Percentiles rank a stretch among this genome's conserved stretches.
phyloP scores from a whole-genome alignment of 2,888 invertebrate species.

The Phengaris arion region DNA sequence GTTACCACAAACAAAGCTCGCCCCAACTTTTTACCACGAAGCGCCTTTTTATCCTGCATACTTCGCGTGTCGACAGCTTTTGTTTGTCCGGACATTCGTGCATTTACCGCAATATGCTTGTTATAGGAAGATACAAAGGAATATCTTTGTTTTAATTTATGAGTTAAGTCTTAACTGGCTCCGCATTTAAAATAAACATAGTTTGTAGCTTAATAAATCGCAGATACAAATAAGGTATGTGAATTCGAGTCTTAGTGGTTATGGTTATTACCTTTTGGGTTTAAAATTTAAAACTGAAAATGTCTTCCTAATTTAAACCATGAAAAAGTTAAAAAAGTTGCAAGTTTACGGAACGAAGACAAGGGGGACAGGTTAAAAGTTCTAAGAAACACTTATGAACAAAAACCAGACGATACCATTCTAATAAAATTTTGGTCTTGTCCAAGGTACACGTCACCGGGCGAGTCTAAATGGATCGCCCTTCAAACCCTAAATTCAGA shows the following conservation, averaged over 20 bases:
- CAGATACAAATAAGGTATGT: background rate
- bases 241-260: background rate
- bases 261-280: too few species aligned
- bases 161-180: slow-evolving; percentile 36
- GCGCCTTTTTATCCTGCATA: slow-evolving; percentile 69
- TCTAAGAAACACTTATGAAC: slow-evolving; percentile 54
- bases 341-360: slow-evolving; percentile 45
- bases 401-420: slow-evolving; percentile 63
- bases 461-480: slow-evolving; percentile 80
- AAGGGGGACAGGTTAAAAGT: slow-evolving; percentile 31
- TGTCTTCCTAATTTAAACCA: background rate
- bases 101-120: slow-evolving; percentile 65
- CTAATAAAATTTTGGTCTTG: slow-evolving; percentile 80
- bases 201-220: background rate
- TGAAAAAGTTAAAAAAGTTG: background rate
- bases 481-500: slow-evolving; percentile 79
- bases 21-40: slow-evolving; percentile 75
- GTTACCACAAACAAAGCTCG: slow-evolving; percentile 74
- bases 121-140: slow-evolving; percentile 60
- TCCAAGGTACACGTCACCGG: slow-evolving; percentile 80
- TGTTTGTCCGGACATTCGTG: slow-evolving; percentile 71
- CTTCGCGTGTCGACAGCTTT: slow-evolving; percentile 69
- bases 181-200: slow-evolving; percentile 35
- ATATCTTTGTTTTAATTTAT: slow-evolving; percentile 60
- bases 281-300: background rate